Conservation (phyloP, 2,113 vertebrate species). For the Perognathus longimembris region DNA sequence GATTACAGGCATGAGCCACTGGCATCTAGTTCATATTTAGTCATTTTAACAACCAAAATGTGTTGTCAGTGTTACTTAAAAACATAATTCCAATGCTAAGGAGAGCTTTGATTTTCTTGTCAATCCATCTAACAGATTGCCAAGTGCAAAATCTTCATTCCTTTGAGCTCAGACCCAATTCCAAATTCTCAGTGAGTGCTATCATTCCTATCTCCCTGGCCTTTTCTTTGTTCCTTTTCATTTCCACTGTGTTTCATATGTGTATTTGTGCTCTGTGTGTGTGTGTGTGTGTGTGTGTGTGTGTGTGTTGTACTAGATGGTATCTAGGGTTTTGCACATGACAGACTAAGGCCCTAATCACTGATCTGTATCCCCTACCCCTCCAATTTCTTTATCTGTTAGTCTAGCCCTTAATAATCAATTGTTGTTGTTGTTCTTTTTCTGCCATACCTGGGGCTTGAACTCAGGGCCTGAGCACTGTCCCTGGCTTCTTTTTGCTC, state of each 20-base stretch:
- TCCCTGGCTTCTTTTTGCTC: no score
- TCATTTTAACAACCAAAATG: constrained; percentile 36
- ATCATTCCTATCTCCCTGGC: neutral
- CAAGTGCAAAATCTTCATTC: neutral
- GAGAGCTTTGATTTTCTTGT: constrained; percentile 23
- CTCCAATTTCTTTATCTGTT: neutral
- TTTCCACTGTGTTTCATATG: neutral
- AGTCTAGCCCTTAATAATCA: neutral
- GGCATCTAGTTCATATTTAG: neutral
- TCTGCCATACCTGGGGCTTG: no score
- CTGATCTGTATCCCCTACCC: neutral
- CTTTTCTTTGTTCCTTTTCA: neutral
- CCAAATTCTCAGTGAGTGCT: neutral
- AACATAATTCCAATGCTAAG: neutral
- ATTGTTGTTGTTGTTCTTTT: no score
- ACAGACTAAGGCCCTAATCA: neutral
- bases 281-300: no score
- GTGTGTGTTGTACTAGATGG: neutral
- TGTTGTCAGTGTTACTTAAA: neutral
- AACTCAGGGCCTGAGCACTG: no score
- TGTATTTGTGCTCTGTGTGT: no score
- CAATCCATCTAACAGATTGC: neutral
- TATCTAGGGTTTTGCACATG: neutral
- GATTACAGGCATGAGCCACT: no score
- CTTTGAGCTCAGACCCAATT: neutral